Evolutionary conservation across 2,113 vertebrate species (phyloP).

Genomic region (Pteruthius melanotis): DNA sequence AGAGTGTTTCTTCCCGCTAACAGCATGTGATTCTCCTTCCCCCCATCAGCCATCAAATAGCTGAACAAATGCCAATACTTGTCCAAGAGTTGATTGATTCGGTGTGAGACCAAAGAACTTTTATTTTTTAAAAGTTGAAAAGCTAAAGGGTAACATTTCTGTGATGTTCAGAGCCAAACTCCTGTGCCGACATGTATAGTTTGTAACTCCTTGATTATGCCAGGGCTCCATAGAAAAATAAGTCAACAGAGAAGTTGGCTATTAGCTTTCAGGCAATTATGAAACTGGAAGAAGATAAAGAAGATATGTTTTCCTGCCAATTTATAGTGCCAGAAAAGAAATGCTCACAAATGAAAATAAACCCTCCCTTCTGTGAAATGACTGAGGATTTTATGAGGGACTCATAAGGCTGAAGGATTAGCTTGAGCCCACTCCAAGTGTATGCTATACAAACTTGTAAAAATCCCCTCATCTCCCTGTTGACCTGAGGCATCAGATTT

Average conservation of each 20-base stretch:
- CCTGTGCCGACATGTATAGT: neutral
- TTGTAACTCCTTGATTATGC: neutral
- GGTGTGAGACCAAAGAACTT: neutral
- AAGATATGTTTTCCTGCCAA: neutral
- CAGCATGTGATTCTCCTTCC: neutral
- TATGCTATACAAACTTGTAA: neutral
- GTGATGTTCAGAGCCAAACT: neutral
- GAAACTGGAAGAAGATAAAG: constrained; percentile 37
- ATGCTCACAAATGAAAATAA: constrained; percentile 26
- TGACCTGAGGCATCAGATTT: neutral
- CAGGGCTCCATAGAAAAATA: neutral
- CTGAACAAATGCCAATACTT: neutral
- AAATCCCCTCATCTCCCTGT: neutral
- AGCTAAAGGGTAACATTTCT: constrained; percentile 26
- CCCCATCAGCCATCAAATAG: neutral
- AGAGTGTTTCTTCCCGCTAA: neutral
- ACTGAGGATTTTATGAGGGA: neutral
- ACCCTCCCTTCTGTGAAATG: neutral
- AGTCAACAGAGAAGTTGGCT: neutral
- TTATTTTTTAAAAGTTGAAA: neutral
- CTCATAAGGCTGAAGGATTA: neutral
- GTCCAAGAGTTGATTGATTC: neutral
- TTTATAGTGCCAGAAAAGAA: neutral
- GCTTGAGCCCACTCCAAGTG: neutral
- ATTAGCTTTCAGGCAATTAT: neutral